These are phyloP conservation scores for Lagocephalus sceleratus DNA, from an alignment of 2,797 vertebrate genomes.

Conservation along the genomic window DNA sequence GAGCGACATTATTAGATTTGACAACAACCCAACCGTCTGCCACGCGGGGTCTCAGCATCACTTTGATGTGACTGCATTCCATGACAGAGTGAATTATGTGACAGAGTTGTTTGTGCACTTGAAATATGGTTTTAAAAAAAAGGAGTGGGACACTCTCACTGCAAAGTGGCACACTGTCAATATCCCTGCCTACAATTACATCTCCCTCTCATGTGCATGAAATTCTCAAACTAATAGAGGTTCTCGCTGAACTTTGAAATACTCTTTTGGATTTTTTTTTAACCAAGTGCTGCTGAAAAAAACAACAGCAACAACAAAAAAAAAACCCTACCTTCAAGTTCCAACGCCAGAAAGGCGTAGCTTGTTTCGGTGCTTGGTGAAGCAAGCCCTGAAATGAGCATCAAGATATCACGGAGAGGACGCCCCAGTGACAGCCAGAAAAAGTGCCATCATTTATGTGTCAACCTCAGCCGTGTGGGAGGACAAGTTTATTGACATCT, in stretches of 20 bases:
- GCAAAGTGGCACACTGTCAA: constrained; percentile 7
- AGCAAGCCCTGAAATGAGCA: constrained; percentile 50
- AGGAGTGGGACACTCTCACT: constrained; percentile 1
- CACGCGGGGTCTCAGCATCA: constrained; percentile 34
- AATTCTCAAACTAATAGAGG: no score
- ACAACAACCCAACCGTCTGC: constrained; percentile 62
- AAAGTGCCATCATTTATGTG: constrained; percentile 75
- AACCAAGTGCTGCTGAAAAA: constrained; percentile 11
- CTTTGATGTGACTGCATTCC: constrained; percentile 45
- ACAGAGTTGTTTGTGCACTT: constrained; percentile 33
- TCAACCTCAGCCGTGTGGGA: constrained; percentile 74
- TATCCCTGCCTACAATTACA: neutral
- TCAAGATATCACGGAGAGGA: constrained; percentile 58
- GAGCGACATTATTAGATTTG: constrained; percentile 56
- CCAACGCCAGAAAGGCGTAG: constrained; percentile 35
- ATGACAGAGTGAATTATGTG: constrained; percentile 33
- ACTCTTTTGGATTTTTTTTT: neutral
- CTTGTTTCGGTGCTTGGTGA: constrained; percentile 50
- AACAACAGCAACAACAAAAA: neutral
- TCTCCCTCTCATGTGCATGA: no score
- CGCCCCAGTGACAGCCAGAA: constrained; percentile 64
- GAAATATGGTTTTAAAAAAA: constrained; percentile 8
- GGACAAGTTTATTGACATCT: constrained; percentile 77
- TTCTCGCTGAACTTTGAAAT: no score
- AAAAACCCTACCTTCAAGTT: constrained; percentile 20